phyloP scores from a whole-genome alignment of 2,888 invertebrate species.

The Zygaena filipendulae region DNA sequence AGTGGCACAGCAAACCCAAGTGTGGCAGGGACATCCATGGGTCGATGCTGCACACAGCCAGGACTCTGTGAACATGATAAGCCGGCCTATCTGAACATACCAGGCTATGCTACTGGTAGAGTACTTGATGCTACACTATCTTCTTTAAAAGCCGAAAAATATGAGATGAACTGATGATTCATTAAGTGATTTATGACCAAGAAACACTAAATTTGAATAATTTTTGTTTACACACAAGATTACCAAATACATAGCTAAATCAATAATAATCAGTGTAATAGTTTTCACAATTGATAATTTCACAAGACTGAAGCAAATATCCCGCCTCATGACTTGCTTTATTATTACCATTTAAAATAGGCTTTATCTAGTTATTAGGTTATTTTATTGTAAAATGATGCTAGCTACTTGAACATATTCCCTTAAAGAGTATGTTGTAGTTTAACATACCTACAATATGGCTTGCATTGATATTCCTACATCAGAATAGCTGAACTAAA shows the following conservation, averaged over 20 bases:
- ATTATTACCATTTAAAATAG: conserved; percentile 66
- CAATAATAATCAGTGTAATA: conserved; percentile 56
- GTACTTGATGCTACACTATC: conserved; percentile 59
- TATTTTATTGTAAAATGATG: conserved; percentile 18
- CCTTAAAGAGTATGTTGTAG: no score
- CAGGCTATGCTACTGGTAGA: conserved; percentile 55
- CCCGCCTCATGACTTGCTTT: conserved; percentile 70
- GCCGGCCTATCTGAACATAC: conserved; percentile 62
- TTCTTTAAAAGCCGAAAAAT: conserved; percentile 57
- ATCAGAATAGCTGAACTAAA: no score
- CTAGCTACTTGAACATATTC: conserved; percentile 41
- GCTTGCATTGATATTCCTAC: no score
- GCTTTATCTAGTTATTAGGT: conserved; percentile 46
- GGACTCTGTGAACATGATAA: conserved; percentile 65
- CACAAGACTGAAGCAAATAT: conserved; percentile 70
- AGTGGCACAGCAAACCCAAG: conserved; percentile 9
- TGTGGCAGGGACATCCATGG: conserved; percentile 25
- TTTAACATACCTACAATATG: no score
- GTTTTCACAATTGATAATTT: conserved; percentile 64
- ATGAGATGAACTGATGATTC: conserved; percentile 55
- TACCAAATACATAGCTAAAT: conserved; percentile 62
- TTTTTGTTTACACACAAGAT: conserved; percentile 53
- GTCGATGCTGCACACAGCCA: conserved; percentile 56
- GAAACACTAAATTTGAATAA: conserved; percentile 25
- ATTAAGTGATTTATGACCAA: conserved; percentile 10